Evolutionary conservation across 2,888 invertebrate species (phyloP), one percentile per base, ranked within the genome.

Genomic region (Heteromyza rotundicornis): DNA sequence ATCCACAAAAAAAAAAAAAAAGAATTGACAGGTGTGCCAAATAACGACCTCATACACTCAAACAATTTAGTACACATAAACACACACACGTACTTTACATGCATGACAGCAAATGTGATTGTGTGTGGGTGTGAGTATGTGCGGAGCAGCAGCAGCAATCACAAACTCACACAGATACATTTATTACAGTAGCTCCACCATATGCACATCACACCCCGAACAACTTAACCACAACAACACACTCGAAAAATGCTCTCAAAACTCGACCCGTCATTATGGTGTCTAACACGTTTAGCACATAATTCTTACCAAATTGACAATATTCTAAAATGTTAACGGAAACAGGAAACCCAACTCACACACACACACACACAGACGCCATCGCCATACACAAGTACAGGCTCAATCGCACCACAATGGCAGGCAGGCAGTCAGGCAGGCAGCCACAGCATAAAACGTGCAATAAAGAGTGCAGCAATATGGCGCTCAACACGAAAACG

Each of bases 211-310:
- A 36, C 16, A 55, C 14, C 36, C 12, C 17, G 14, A 35, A 22
- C 53, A 55, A 40, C 14, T 55, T 55, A 55, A 55, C 36, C 55
- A 20, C 55, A 52, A 52, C 52, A 24, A 16, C 8, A 47, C 47
- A 40, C 40, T 40, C 40, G 40, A 14, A 40, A 40, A 40, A 40
- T 40, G 40, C 10, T 40, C n/a, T n/a, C 19, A 62, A 62, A 49
- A 57, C 51, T 55, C 55, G 56, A 59, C 53, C 65, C 65, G 68
- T 69, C 69, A 69, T 68, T 70, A 66, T 64, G 59, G 64, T 61
- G 64, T 66, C 67, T 63, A 66, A 70, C 71, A 70, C 69, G 69
- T 70, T 71, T 68, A 68, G 62, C 70, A 68, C 70, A 69, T 69
- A 68, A 67, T 66, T 69, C 68, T 68, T 66, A 66, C 63, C 62